Percentiles rank a stretch among this genome's conserved stretches.
These are phyloP conservation scores for Teleiodes luculella DNA, from an alignment of 2,888 invertebrate genomes.

Conservation along the genomic window DNA sequence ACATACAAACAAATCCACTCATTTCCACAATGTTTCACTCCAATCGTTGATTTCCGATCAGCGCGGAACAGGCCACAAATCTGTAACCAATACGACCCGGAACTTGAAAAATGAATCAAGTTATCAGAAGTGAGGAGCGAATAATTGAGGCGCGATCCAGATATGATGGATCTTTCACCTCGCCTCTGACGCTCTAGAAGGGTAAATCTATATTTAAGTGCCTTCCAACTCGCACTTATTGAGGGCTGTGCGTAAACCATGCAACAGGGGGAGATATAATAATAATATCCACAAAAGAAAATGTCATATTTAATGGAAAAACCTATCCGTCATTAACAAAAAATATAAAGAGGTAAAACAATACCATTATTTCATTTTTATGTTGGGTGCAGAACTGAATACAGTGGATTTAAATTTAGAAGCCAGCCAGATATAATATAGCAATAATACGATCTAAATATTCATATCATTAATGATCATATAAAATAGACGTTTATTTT, in stretches of 20 bases:
- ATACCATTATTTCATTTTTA: too few relatives aligned
- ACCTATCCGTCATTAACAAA: too few relatives aligned
- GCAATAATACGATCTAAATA: too few relatives aligned
- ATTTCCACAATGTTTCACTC: neutral
- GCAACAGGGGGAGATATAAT: neutral
- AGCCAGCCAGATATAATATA: too few relatives aligned
- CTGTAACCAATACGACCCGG: constrained; percentile 9
- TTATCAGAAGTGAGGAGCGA: constrained; percentile 57
- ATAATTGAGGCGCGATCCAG: constrained; percentile 70
- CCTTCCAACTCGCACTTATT: constrained; percentile 24
- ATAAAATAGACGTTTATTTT: too few relatives aligned
- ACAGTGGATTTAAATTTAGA: too few relatives aligned
- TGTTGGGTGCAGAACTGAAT: too few relatives aligned
- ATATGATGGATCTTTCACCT: constrained; percentile 75
- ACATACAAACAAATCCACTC: too few relatives aligned
- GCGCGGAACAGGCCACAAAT: neutral
- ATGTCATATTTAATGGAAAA: too few relatives aligned
- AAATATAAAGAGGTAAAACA: too few relatives aligned
- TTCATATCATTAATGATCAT: too few relatives aligned
- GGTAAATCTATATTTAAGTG: constrained; percentile 77
- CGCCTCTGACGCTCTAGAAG: constrained; percentile 65
- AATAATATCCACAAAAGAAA: too few relatives aligned
- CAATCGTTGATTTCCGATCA: neutral
- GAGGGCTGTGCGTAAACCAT: constrained; percentile 1
- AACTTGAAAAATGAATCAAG: constrained; percentile 67